These are phyloP conservation scores for Gymnopithys bicolor DNA, from an alignment of 2,797 vertebrate species.

Conservation along the genomic window DNA sequence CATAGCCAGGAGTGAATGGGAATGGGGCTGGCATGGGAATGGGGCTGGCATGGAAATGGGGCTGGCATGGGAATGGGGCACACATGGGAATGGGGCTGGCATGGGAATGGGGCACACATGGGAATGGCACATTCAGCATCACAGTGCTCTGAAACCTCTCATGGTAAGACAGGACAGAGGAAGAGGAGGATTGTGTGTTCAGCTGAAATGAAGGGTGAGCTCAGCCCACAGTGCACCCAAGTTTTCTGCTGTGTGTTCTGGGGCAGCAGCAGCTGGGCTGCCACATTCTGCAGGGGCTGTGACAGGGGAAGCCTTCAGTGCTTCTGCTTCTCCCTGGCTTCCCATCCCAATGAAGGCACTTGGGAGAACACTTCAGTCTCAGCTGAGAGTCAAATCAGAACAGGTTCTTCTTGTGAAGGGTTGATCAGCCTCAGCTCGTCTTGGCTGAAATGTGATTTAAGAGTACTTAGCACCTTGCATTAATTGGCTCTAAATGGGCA, in stretches of 20 bases:
- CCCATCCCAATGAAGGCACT: neutral
- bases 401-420: neutral
- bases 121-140: neutral
- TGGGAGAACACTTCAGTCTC: neutral
- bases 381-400: neutral
- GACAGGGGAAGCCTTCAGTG: neutral
- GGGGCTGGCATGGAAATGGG: too few species aligned
- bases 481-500: neutral
- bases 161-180: fast-evolving
- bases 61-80: too few species aligned
- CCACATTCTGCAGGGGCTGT: neutral
- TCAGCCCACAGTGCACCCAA: neutral
- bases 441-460: conserved; percentile 7
- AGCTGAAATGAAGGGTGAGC: neutral
- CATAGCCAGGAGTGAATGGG: neutral
- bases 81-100: too few species aligned
- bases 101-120: neutral
- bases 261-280: neutral
- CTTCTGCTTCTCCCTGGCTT: neutral
- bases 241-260: fast-evolving
- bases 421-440: neutral
- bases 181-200: neutral
- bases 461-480: neutral
- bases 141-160: neutral
- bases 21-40: too few species aligned